Percentiles rank a stretch among this genome's conserved stretches.
phyloP scores from a whole-genome alignment of 2,797 vertebrate genomes.

The Gila robusta region DNA sequence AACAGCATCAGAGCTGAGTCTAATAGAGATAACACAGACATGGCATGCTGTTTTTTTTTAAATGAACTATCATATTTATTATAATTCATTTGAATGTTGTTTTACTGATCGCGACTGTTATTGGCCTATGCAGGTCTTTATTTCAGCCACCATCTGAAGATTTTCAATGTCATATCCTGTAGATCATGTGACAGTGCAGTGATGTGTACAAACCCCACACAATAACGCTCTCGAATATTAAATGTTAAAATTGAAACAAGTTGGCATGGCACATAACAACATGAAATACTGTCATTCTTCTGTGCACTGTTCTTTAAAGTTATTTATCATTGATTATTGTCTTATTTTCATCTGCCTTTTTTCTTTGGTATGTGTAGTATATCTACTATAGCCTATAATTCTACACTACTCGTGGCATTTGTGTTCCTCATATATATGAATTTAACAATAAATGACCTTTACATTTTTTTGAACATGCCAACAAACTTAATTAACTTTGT shows the following conservation, averaged over 20 bases:
- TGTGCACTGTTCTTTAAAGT: neutral
- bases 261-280: neutral
- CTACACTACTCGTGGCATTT: neutral
- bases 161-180: neutral
- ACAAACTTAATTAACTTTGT: neutral
- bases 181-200: constrained; percentile 1
- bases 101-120: neutral
- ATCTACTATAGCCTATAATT: no score
- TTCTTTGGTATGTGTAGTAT: no score
- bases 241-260: neutral
- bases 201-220: neutral
- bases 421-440: neutral
- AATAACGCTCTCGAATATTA: neutral
- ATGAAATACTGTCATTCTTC: neutral
- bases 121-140: neutral
- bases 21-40: neutral
- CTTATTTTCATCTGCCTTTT: no score
- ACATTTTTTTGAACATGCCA: neutral
- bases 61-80: neutral
- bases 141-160: neutral
- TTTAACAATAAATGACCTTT: neutral
- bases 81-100: neutral
- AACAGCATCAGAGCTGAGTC: no score
- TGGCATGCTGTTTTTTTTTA: no score
- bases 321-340: no score